Evolutionary conservation across 1,140 invertebrate genomes (phyloP).

Genomic region (Hormaphis cornu): DNA sequence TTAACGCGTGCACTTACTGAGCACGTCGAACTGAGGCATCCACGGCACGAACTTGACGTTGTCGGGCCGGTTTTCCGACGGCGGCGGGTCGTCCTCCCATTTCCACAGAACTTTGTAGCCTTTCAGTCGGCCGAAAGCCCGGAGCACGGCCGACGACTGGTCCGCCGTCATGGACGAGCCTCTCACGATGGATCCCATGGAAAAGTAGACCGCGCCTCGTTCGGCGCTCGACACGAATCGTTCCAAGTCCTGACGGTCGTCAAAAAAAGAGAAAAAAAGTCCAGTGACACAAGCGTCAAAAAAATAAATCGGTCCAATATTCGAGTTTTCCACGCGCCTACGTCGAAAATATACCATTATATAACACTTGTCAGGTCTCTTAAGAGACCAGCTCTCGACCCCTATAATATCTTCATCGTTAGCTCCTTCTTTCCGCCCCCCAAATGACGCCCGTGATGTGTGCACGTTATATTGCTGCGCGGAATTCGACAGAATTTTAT

Average conservation of each 20-base stretch:
- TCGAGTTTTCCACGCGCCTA: too few relatives aligned
- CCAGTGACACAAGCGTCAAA: too few relatives aligned
- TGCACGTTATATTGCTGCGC: too few relatives aligned
- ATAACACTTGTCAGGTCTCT: too few relatives aligned
- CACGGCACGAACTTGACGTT: conserved; percentile 53
- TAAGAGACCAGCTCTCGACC: too few relatives aligned
- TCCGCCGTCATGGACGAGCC: conserved; percentile 37
- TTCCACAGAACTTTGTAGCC: conserved; percentile 47
- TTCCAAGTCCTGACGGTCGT: conserved; percentile 6
- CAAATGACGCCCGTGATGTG: too few relatives aligned
- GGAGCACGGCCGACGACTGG: conserved; percentile 36
- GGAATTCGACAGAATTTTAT: too few relatives aligned
- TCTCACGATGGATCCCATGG: conserved; percentile 40
- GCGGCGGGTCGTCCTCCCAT: conserved; percentile 46
- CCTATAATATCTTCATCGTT: too few relatives aligned
- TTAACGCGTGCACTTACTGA: conserved; percentile 45
- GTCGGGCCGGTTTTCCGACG: conserved; percentile 41
- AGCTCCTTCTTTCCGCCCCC: too few relatives aligned
- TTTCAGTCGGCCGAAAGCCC: conserved; percentile 42
- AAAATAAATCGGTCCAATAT: too few relatives aligned
- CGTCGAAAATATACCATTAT: too few relatives aligned
- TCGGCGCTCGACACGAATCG: neutral
- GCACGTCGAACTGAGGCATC: conserved; percentile 54
- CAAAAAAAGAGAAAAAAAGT: neutral
- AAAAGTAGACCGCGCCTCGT: conserved; percentile 42